phyloP scores from a whole-genome alignment of 2,797 vertebrate genomes.

The Aplochiton taeniatus region DNA sequence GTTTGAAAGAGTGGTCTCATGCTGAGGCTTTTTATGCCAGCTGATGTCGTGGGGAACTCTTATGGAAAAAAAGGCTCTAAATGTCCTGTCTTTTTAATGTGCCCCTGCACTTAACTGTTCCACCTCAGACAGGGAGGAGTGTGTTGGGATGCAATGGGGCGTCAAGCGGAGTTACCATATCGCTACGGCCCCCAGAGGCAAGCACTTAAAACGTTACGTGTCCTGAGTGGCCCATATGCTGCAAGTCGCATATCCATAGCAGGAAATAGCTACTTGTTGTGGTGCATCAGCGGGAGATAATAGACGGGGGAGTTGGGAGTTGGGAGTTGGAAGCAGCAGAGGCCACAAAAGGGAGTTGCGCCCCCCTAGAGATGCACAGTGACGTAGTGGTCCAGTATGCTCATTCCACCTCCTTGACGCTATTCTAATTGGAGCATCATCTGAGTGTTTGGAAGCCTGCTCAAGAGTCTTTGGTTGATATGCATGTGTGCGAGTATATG shows the following conservation, averaged over 20 bases:
- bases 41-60: background rate
- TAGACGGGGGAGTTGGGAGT: background rate
- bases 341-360: constrained; percentile 6
- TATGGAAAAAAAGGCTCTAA: constrained; percentile 2
- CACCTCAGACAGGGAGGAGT: background rate
- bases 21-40: constrained; percentile 3
- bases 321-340: background rate
- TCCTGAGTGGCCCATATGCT: constrained; percentile 4
- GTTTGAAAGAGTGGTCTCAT: background rate
- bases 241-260: background rate
- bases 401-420: constrained; percentile 22
- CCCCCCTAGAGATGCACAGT: constrained; percentile 13
- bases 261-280: background rate
- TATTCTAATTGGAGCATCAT: constrained; percentile 22
- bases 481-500: constrained; percentile 10
- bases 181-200: constrained; percentile 8
- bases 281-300: constrained; percentile 2
- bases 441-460: constrained; percentile 23
- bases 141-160: constrained; percentile 2
- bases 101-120: background rate
- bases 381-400: background rate
- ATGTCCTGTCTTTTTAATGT: constrained; percentile 2
- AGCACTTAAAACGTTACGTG: background rate
- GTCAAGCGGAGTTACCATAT: background rate
- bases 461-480: constrained; percentile 15